phyloP scores from a whole-genome alignment of 1,140 invertebrate species.

The Atopsyche davidsoni region DNA sequence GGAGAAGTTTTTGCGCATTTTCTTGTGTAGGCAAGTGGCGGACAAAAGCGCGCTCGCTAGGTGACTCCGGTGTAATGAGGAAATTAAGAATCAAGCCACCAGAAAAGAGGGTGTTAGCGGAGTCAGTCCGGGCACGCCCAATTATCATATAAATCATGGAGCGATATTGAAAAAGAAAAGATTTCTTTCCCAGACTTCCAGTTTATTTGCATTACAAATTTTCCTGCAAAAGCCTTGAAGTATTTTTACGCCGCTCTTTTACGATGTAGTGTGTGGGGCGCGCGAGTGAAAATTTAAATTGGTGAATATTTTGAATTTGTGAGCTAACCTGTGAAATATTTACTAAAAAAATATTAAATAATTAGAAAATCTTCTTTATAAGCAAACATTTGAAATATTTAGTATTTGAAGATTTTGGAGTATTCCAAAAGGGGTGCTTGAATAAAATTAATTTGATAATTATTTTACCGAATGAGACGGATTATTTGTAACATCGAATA shows the following conservation, averaged over 20 bases:
- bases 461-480: no score
- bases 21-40: neutral
- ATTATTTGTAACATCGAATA: no score
- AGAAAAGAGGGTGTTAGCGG: slow-evolving; percentile 6
- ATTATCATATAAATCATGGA: slow-evolving; percentile 25
- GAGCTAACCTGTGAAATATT: neutral
- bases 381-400: neutral
- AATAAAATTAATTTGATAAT: no score
- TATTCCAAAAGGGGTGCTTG: no score
- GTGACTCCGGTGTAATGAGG: slow-evolving; percentile 8
- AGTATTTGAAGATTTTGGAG: no score
- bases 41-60: neutral
- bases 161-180: slow-evolving; percentile 16
- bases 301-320: neutral
- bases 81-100: slow-evolving; percentile 17
- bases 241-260: slow-evolving; percentile 4
- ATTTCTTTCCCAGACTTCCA: neutral
- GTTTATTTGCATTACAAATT: slow-evolving; percentile 3
- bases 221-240: neutral
- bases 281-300: no score
- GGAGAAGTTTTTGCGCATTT: slow-evolving; percentile 5
- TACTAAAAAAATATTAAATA: no score
- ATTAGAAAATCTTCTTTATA: neutral
- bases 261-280: neutral
- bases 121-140: slow-evolving; percentile 2